Conservation (phyloP, 2,888 invertebrate genomes). For the Synanthedon formicaeformis region DNA sequence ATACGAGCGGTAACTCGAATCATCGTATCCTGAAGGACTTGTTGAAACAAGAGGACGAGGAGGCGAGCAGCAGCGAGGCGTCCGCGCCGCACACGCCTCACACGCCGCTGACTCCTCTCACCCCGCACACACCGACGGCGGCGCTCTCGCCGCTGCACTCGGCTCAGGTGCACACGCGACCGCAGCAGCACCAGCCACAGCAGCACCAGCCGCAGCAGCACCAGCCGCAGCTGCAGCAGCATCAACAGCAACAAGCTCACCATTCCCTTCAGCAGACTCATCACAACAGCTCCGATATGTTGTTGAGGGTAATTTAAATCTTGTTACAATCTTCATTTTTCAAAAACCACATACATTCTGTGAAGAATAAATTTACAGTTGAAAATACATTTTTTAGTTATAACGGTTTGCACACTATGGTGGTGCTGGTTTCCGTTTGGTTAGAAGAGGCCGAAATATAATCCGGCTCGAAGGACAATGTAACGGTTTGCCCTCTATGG, state of each 20-base stretch:
- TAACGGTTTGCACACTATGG: too few relatives aligned
- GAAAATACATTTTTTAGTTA: too few relatives aligned
- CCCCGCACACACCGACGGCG: slow-evolving; percentile 33
- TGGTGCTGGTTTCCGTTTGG: too few relatives aligned
- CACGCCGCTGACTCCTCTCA: slow-evolving; percentile 40
- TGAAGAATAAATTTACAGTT: too few relatives aligned
- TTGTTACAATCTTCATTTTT: too few relatives aligned
- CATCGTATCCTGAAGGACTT: slow-evolving; percentile 55
- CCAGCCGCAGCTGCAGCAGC: slow-evolving; percentile 27
- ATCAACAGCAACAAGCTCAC: slow-evolving; percentile 16
- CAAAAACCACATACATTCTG: too few relatives aligned
- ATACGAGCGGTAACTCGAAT: slow-evolving; percentile 33
- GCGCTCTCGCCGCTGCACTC: slow-evolving; percentile 29
- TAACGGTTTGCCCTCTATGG: too few relatives aligned
- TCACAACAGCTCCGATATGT: slow-evolving; percentile 68
- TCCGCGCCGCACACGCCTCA: slow-evolving; percentile 57
- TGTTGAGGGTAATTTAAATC: slow-evolving; percentile 45
- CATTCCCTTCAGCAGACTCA: slow-evolving; percentile 11
- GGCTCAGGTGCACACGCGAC: slow-evolving; percentile 18
- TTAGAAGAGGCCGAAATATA: too few relatives aligned
- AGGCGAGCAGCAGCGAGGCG: slow-evolving; percentile 47
- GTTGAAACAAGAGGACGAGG: slow-evolving; percentile 54
- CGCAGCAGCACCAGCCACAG: slow-evolving; percentile 22
- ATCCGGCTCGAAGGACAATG: too few relatives aligned
- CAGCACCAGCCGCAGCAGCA: slow-evolving; percentile 18